Percentiles rank a stretch among this genome's conserved stretches.
Evolutionary conservation across 2,113 vertebrate genomes (phyloP).

Genomic region (Psilopsiagon aurifrons): DNA sequence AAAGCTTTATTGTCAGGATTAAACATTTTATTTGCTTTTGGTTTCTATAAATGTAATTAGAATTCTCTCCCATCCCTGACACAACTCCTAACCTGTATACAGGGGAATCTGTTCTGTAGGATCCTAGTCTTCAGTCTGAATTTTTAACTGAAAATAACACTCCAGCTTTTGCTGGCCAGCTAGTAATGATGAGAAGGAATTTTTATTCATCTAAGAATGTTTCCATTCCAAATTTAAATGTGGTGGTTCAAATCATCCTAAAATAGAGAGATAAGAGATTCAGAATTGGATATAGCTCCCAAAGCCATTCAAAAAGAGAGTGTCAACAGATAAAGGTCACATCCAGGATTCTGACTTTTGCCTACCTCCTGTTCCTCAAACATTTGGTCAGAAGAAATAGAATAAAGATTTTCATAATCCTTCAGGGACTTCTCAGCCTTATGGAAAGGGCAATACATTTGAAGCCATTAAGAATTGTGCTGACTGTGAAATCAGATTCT

Average conservation of each 20-base stretch:
- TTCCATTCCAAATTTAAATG: slow-evolving; percentile 11
- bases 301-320: not conserved
- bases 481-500: slow-evolving; percentile 16
- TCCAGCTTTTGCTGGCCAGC: not conserved
- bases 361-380: slow-evolving; percentile 5
- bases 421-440: not conserved
- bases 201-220: not conserved
- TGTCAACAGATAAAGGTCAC: slow-evolving; percentile 10
- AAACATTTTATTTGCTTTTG: not conserved
- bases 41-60: not conserved
- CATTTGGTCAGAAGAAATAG: slow-evolving; percentile 34
- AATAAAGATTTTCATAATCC: slow-evolving; percentile 23
- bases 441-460: slow-evolving; percentile 30
- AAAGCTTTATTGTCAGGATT: not conserved
- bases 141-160: not conserved
- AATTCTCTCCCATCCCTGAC: not conserved
- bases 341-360: slow-evolving; percentile 18
- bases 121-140: not conserved
- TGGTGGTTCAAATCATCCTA: not conserved
- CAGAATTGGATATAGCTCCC: not conserved
- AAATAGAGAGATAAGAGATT: slow-evolving; percentile 14
- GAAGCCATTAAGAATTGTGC: not conserved
- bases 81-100: not conserved
- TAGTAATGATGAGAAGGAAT: not conserved
- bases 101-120: not conserved